Base-by-base conservation (phyloP, 2,888 invertebrate genomes). In the Drosophila infuscata region DNA sequence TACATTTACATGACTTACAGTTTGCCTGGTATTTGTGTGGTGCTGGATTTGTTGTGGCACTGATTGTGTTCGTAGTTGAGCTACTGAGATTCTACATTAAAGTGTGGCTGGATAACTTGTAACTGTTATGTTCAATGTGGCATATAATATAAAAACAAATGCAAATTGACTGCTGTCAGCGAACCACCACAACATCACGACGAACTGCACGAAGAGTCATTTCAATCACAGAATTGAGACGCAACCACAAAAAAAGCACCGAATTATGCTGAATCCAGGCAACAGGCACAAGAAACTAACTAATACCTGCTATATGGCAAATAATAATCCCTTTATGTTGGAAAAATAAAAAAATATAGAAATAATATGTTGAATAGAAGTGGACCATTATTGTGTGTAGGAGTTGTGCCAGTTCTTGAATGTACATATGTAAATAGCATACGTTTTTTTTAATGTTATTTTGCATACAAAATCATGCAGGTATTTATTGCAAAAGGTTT, bases 121-220 rank as follows among this genome's bases (percentile, higher is more conserved):
- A 83, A 52, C 61, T 70, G 58, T 70, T 68, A 59, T 53, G 53
- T 59, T 70, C 59, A 59, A 53, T 59, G 61, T 65, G 51, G 64
- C 64, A 78, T 61, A 76, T 72, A 76, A 80, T 62, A 78, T 72
- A 78, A 86, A 88, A 76, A 49, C 64, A 79, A 83, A 87, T 87
- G 90, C 90, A 87, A 88, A 87, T 87, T 87, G 82, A 68, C 76
- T 79, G 79, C 76, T 79, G 79, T 74, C 82, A 68, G 74, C 64
- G 70, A 82, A 67, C 63, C 76, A 84, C 79, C 89, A 60, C 84
- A 82, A 70, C 71, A 62, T 83, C 89, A 89, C 88, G 89, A 89
- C 82, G 76, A 72, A 70, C 58, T 60, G 59, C 75, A 79, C 81
- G 75, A 82, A 76, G 63, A 79, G 70, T 79, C 70, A 89, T 81